Conservation (phyloP, 2,888 invertebrate species). For the Camptogramma bilineatum region DNA sequence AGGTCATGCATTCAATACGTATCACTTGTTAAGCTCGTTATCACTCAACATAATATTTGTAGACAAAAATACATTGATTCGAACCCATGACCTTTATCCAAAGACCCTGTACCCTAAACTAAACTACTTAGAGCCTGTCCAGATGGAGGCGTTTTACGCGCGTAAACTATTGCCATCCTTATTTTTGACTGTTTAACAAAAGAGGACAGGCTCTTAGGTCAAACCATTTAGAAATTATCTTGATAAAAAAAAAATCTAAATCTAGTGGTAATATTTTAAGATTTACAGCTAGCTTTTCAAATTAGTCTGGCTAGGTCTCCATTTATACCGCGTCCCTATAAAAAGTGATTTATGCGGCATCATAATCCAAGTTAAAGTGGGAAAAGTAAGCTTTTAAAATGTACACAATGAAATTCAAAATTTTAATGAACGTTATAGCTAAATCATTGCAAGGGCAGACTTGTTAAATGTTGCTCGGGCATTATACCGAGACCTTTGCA, state of each 20-base stretch:
- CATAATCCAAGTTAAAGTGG: conserved; percentile 17
- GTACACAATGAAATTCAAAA: conserved; percentile 9
- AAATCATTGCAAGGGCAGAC: conserved; percentile 10
- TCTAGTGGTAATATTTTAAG: background rate
- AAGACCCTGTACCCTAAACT: too few relatives aligned
- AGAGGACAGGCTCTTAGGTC: too few relatives aligned
- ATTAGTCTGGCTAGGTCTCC: conserved; percentile 15
- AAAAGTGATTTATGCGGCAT: conserved; percentile 25
- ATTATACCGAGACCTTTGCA: background rate
- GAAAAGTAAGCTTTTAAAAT: conserved; percentile 13
- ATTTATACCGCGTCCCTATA: conserved; percentile 3
- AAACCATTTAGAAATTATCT: too few relatives aligned
- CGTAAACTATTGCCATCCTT: too few relatives aligned
- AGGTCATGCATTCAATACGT: too few relatives aligned
- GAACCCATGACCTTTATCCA: too few relatives aligned
- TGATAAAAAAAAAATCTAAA: background rate
- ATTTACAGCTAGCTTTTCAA: conserved; percentile 6
- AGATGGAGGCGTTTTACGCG: too few relatives aligned
- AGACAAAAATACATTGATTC: too few relatives aligned
- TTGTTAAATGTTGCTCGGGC: background rate
- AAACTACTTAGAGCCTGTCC: too few relatives aligned
- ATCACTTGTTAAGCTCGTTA: too few relatives aligned
- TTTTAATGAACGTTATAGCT: conserved; percentile 15
- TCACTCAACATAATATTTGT: too few relatives aligned
- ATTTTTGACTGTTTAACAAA: too few relatives aligned